Percentiles rank a stretch among this genome's conserved stretches.
phyloP scores from a whole-genome alignment of 2,888 invertebrate genomes.

The Lacanobia oleracea region DNA sequence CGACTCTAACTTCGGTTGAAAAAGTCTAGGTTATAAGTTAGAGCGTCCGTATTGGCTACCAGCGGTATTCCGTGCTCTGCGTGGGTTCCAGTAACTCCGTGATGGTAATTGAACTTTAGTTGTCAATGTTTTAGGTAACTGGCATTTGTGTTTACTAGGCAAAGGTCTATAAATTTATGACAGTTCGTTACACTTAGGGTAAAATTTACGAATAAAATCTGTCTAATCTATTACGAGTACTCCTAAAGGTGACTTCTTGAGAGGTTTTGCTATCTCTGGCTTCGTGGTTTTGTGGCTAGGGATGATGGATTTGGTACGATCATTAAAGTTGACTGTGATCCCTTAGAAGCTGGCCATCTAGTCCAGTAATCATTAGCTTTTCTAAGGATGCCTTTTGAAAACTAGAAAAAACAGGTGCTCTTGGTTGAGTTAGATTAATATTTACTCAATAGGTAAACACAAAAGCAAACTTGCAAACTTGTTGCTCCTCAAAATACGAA shows the following conservation, averaged over 20 bases:
- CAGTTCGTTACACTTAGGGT: background rate
- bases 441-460: too few species aligned
- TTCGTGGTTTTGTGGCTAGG: background rate
- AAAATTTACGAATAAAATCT: background rate
- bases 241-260: background rate
- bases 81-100: slow-evolving; percentile 10
- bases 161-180: slow-evolving; percentile 1
- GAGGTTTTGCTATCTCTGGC: too few species aligned
- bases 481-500: background rate
- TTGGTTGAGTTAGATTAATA: background rate
- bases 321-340: background rate
- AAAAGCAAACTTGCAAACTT: background rate
- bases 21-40: background rate
- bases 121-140: slow-evolving; percentile 5
- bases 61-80: background rate
- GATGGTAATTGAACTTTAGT: slow-evolving; percentile 33
- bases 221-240: background rate
- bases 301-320: too few species aligned
- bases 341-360: background rate
- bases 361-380: background rate
- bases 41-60: background rate
- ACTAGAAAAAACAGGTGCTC: background rate
- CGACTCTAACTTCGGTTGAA: background rate
- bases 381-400: background rate
- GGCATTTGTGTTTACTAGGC: background rate